A percentile compares a stretch with the other conserved stretches of the same genome.
Conservation (phyloP, 1,140 invertebrate genomes). For the Ceratina australensis region DNA sequence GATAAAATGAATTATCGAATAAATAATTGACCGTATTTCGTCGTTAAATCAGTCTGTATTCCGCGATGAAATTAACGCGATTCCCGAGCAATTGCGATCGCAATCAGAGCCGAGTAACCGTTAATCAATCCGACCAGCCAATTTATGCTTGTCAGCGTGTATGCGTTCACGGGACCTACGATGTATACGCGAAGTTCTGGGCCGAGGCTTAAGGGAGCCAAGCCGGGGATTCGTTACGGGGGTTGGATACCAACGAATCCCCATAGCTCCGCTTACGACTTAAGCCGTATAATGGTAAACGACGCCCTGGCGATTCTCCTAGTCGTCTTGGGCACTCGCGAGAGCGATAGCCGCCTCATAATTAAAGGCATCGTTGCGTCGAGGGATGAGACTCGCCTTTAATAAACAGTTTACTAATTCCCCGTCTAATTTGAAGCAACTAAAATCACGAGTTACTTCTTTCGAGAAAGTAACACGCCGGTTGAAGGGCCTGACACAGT, state of each 20-base stretch:
- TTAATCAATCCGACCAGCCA: slow-evolving; percentile 44
- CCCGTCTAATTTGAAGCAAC: slow-evolving; percentile 5
- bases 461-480: not conserved
- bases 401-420: slow-evolving; percentile 34
- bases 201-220: not conserved
- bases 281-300: slow-evolving; percentile 57
- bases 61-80: not conserved
- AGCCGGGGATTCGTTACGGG: not conserved
- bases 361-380: slow-evolving; percentile 36
- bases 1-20: too few relatives aligned
- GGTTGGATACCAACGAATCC: slow-evolving; percentile 49
- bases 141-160: slow-evolving; percentile 45
- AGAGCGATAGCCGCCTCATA: slow-evolving; percentile 38
- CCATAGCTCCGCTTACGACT: slow-evolving; percentile 53
- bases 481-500: too few relatives aligned
- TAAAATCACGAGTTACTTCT: not conserved
- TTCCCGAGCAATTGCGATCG: not conserved
- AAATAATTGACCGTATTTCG: too few relatives aligned
- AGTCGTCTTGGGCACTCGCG: slow-evolving; percentile 40
- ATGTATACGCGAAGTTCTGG: not conserved
- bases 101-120: slow-evolving; percentile 5
- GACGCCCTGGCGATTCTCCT: slow-evolving; percentile 52
- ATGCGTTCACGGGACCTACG: not conserved
- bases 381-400: slow-evolving; percentile 12
- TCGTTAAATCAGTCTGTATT: too few relatives aligned